Conservation (phyloP, 1,140 invertebrate genomes). For the Dendrolimus kikuchii region DNA sequence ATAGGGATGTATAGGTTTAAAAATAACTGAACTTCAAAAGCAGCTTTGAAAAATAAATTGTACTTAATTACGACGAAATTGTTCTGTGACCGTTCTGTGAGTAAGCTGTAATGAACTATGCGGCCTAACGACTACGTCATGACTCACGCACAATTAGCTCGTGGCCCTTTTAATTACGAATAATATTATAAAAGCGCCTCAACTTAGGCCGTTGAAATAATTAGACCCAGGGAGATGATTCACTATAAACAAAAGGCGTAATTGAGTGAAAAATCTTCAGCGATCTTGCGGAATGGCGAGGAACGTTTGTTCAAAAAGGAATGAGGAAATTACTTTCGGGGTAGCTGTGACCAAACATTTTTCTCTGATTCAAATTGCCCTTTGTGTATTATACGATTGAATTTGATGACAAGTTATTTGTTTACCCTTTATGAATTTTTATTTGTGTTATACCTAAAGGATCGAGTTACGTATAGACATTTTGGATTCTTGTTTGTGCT, state of each 20-base stretch:
- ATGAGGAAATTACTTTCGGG: not conserved
- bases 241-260: conserved; percentile 47
- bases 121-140: conserved; percentile 27
- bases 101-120: conserved; percentile 26
- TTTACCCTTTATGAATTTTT: no score
- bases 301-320: conserved; percentile 3
- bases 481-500: no score
- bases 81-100: no score
- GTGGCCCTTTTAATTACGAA: conserved; percentile 45
- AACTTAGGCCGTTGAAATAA: conserved; percentile 44
- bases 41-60: not conserved
- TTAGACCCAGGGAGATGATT: conserved; percentile 45
- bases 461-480: no score
- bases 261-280: conserved; percentile 40
- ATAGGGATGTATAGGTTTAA: no score
- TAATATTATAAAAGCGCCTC: conserved; percentile 44
- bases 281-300: conserved; percentile 13
- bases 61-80: no score
- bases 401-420: no score
- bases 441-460: no score
- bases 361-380: no score
- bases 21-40: no score
- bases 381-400: no score
- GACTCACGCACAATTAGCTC: conserved; percentile 48
- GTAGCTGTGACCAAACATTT: no score